Evolutionary conservation across 2,888 invertebrate species (phyloP), one percentile per base, ranked within the genome.

Genomic region (Troglohyphantes excavatus): DNA sequence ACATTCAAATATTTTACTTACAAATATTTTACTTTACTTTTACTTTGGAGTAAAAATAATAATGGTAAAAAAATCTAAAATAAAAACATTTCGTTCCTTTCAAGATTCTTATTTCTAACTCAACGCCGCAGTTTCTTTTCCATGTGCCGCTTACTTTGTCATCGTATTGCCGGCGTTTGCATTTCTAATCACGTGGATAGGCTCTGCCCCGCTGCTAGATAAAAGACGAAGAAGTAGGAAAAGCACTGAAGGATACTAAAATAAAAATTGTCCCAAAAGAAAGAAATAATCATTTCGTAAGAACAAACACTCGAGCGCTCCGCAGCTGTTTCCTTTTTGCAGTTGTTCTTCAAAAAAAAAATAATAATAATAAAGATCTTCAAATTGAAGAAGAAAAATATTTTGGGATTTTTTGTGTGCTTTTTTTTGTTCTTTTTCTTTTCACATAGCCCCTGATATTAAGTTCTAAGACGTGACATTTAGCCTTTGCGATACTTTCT

Each of bases 401-500:
- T 81, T 53, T 81, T 27, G 23, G 43, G 26, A 17, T 23, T 72
- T 39, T n/a, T n/a, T n/a, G n/a, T n/a, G n/a, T n/a, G 6, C 53
- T 82, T 82, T 83, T 53, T 29, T 53, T 81, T 81, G 17, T 59
- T 73, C 19, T 61, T 73, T 43, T 26, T 39, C 29, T 13, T 59
- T 23, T 59, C 21, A 19, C 39, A 23, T 29, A 82, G 59, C 70
- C 63, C 73, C 83, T 43, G 83, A 83, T 83, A 83, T 83, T 83
- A 83, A 83, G 83, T 73, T 72, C 26, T 27, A 46, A 73, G 65
- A 83, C 83, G 83, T 83, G 83, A 83, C 83, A 83, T 83, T 73
- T 73, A 83, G 65, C 72, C 63, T 65, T 26, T 46, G 19, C 27
- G 63, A 59, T 70, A 70, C 33, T 33, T 61, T 61, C 72, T 72